Percentiles rank a stretch among this genome's conserved stretches.
phyloP scores from a whole-genome alignment of 1,140 invertebrate species.

The Diabrotica virgifera region DNA sequence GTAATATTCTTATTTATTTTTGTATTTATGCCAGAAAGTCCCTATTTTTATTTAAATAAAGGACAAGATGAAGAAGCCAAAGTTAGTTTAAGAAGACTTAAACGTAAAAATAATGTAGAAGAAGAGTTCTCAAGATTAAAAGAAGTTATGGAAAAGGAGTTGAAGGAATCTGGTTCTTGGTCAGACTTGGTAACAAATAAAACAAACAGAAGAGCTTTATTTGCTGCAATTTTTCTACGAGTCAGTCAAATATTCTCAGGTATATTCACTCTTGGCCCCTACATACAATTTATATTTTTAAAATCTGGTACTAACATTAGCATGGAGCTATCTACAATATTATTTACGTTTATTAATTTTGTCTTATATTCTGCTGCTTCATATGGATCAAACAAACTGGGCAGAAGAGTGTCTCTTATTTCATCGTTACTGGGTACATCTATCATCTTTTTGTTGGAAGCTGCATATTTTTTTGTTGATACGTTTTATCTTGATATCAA shows the following conservation, averaged over 20 bases:
- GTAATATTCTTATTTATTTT: constrained; percentile 5
- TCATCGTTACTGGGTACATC: constrained; percentile 57
- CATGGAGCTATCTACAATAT: constrained; percentile 22
- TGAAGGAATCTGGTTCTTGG: constrained; percentile 41
- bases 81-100: constrained; percentile 24
- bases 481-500: constrained; percentile 30
- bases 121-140: constrained; percentile 33
- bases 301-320: constrained; percentile 31
- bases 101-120: constrained; percentile 33
- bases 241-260: background rate
- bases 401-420: constrained; percentile 63
- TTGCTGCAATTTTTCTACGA: constrained; percentile 19
- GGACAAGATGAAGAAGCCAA: constrained; percentile 29
- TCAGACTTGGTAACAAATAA: constrained; percentile 36
- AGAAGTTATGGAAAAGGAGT: constrained; percentile 33
- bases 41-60: constrained; percentile 34
- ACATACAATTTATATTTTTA: constrained; percentile 37
- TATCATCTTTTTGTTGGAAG: constrained; percentile 53
- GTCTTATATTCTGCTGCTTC: constrained; percentile 59
- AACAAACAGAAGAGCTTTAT: constrained; percentile 35
- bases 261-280: constrained; percentile 11
- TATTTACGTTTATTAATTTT: constrained; percentile 54
- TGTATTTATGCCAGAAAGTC: constrained; percentile 31
- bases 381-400: constrained; percentile 64
- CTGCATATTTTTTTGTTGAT: constrained; percentile 58